Base-by-base conservation (phyloP, 2,888 invertebrate species). In the Cephus sareptanus region DNA sequence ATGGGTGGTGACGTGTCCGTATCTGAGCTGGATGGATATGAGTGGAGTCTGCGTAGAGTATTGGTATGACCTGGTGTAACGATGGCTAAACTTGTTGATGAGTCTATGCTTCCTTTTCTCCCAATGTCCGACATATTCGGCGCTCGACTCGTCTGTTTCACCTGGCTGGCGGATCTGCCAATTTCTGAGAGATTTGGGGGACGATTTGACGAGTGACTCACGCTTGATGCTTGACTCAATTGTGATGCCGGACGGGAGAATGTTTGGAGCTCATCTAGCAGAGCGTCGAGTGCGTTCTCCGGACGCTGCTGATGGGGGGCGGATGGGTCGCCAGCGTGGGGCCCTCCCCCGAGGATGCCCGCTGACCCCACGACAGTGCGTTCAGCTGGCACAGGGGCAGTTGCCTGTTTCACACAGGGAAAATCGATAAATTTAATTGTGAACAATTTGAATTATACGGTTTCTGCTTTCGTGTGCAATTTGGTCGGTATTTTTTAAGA, bases 251-350 rank as follows among this genome's bases (percentile, higher is more conserved):
- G 97, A 91, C 96, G 95, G 77, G 97, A 95, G 92, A 97, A 97
- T 56, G 97, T 97, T 92, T 97, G 97, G 84, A 97, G 94, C 92
- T 98, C 97, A 92, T 97, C 97, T 96, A 98, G 93, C 96, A 98
- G 93, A 95, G 97, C 97, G 95, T 98, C 98, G 96, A 98, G 97
- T 95, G 97, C 97, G 96, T 97, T 98, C 95, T 97, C 97, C 94
- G 97, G 94, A 93, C 96, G 95, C 93, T 94, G 93, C 92, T 93
- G 90, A 93, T 93, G 92, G 92, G 92, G 79, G 92, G 92, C 78
- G 93, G 90, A 81, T 91, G 90, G 83, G 93, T 94, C 93, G 93
- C 93, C 87, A 93, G 92, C 84, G 93, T 93, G 91, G 93, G 92
- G 84, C 93, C 94, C 92, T 94, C 92, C 93, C 93, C 93, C 92